These are phyloP conservation scores for Ceriagrion tenellum DNA, from an alignment of 2,888 invertebrate genomes.

Conservation along the genomic window DNA sequence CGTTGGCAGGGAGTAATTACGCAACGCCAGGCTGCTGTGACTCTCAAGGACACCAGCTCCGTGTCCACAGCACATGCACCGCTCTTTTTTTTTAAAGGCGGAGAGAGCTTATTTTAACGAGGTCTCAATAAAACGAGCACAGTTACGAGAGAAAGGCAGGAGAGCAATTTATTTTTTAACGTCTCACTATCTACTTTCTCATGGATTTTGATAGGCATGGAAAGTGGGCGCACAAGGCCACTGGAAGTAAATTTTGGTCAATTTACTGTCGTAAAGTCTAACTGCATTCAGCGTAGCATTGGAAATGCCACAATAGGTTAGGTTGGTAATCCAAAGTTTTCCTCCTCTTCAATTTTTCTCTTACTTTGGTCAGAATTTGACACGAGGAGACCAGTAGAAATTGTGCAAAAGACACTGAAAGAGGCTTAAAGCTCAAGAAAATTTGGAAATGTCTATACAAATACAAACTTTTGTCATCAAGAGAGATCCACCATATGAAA, in stretches of 20 bases:
- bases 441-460: background rate
- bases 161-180: background rate
- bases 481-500: too few relatives aligned
- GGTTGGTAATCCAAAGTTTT: background rate
- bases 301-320: background rate
- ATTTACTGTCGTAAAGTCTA: background rate
- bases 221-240: background rate
- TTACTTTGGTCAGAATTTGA: background rate
- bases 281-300: background rate
- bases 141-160: background rate
- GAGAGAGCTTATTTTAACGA: background rate
- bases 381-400: background rate
- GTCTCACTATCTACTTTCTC: background rate
- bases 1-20: constrained; percentile 50
- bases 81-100: background rate
- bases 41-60: constrained; percentile 1
- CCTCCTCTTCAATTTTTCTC: background rate
- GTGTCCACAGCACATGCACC: background rate
- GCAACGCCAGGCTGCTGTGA: background rate
- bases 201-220: background rate
- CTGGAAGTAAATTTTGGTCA: background rate
- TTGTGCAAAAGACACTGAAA: background rate
- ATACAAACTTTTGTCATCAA: background rate
- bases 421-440: background rate
- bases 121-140: background rate